phyloP scores from a whole-genome alignment of 2,797 vertebrate species.

The Euphonia xanthogaster region DNA sequence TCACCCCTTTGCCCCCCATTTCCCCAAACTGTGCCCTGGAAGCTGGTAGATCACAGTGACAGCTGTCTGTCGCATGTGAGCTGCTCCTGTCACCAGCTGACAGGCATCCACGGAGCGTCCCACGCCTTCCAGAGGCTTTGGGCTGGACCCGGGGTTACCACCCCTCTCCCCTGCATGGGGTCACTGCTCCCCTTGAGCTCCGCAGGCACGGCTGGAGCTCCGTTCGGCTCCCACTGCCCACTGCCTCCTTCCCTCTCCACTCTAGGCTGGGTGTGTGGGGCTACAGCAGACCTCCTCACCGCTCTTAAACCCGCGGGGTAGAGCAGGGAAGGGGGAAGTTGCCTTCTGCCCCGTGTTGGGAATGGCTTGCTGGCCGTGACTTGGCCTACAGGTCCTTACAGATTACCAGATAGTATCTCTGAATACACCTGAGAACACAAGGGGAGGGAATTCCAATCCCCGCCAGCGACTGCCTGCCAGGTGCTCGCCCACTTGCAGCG shows the following conservation, averaged over 20 bases:
- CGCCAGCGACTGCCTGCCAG: background rate
- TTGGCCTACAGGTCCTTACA: background rate
- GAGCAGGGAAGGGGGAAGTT: background rate
- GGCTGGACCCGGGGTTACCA: background rate
- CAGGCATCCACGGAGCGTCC: too few species aligned
- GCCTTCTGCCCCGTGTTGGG: background rate
- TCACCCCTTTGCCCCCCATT: background rate
- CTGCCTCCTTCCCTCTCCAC: fast-evolving
- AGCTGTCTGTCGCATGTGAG: fast-evolving
- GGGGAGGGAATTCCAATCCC: background rate
- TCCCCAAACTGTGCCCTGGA: background rate
- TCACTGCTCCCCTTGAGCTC: background rate
- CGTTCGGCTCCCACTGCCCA: fast-evolving
- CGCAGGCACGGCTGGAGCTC: background rate
- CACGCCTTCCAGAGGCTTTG: background rate
- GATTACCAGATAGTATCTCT: background rate
- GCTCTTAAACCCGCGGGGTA: fast-evolving
- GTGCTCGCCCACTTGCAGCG: background rate
- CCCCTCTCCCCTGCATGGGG: background rate
- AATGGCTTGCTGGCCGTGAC: background rate
- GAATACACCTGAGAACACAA: background rate
- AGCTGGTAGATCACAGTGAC: too few species aligned
- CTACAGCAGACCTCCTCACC: background rate
- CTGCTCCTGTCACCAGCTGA: background rate
- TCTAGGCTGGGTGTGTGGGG: fast-evolving